Evolutionary conservation across 2,797 vertebrate species (phyloP).

Genomic region (Coranthus polyacanthus): DNA sequence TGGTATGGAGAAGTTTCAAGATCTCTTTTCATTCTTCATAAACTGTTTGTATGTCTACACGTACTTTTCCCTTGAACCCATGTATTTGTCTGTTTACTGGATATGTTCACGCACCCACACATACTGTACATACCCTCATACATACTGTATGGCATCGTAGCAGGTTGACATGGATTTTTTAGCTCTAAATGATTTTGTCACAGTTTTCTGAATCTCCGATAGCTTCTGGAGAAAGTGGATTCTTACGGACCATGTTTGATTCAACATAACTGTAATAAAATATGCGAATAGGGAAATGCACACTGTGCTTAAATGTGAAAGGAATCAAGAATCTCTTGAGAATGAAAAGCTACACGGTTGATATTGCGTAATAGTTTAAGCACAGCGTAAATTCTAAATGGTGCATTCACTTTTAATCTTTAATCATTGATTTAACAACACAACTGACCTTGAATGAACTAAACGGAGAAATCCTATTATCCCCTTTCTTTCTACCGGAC

Average conservation of each 20-base stretch:
- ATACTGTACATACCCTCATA: conserved; percentile 1
- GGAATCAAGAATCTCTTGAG: conserved; percentile 12
- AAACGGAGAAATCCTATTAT: neutral
- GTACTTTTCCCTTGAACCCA: neutral
- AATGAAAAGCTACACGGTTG: neutral
- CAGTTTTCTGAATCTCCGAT: conserved; percentile 26
- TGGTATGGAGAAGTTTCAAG: no score
- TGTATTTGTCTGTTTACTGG: neutral
- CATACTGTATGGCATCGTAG: conserved; percentile 1
- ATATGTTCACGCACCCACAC: neutral
- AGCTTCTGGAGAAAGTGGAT: neutral
- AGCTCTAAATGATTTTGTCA: conserved; percentile 44
- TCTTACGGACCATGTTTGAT: neutral
- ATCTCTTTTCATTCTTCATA: no score
- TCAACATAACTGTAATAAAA: neutral
- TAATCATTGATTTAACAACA: conserved; percentile 17
- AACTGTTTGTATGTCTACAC: neutral
- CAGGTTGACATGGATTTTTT: conserved; percentile 15
- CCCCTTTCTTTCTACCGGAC: neutral
- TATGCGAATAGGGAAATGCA: neutral
- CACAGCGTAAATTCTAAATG: neutral
- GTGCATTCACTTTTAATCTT: neutral
- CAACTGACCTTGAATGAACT: conserved; percentile 27
- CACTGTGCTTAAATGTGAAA: neutral
- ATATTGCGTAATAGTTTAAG: conserved; percentile 11